phyloP scores from a whole-genome alignment of 2,888 invertebrate genomes.

The Cyrtodaria siliqua region DNA sequence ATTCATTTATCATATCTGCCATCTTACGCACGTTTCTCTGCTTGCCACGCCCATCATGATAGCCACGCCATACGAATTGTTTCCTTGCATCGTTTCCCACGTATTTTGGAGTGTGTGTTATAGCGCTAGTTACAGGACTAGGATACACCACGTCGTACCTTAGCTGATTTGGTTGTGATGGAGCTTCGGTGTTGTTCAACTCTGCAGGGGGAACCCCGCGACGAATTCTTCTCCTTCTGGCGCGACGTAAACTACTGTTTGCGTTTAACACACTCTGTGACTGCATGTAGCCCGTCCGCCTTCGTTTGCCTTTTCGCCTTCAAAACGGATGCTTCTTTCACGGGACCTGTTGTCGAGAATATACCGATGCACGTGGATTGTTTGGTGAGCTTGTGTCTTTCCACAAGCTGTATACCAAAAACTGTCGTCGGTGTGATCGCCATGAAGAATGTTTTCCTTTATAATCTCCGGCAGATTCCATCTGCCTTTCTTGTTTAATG shows the following conservation, averaged over 20 bases:
- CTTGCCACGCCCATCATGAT: constrained; percentile 4
- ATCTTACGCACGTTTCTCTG: background rate
- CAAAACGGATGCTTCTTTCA: constrained; percentile 14
- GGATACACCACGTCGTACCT: constrained; percentile 52
- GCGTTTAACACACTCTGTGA: constrained; percentile 40
- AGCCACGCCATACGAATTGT: background rate
- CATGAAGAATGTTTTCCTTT: constrained; percentile 50
- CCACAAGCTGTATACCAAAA: constrained; percentile 56
- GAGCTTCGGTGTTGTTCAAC: background rate
- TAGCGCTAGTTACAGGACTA: constrained; percentile 58
- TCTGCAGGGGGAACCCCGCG: constrained; percentile 4
- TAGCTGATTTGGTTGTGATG: background rate
- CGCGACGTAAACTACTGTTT: background rate
- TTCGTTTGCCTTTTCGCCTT: constrained; percentile 6
- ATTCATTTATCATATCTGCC: too few species aligned
- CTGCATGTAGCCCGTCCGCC: constrained; percentile 52
- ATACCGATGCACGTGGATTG: constrained; percentile 58
- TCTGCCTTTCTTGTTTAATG: constrained; percentile 76
- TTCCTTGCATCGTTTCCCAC: constrained; percentile 36
- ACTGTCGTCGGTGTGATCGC: constrained; percentile 36
- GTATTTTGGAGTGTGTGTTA: constrained; percentile 66
- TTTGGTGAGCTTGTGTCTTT: constrained; percentile 59
- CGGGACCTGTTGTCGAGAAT: constrained; percentile 28
- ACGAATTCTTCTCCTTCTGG: constrained; percentile 9
- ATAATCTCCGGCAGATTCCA: constrained; percentile 72